Percentiles rank a stretch among this genome's conserved stretches.
Evolutionary conservation across 2,888 invertebrate genomes (phyloP).

Genomic region (Drosophila picticornis): DNA sequence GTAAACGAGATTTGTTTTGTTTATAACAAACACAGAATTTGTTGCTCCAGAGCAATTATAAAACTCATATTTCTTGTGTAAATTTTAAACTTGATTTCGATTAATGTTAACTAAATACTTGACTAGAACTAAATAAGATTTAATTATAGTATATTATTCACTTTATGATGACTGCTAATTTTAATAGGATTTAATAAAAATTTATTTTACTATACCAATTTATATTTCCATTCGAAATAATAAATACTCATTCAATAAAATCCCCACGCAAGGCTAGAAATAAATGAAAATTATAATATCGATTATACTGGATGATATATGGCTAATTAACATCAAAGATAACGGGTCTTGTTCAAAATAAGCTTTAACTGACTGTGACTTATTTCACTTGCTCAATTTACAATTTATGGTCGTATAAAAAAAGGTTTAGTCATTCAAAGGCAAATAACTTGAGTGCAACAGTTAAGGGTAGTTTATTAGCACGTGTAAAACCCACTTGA

Average conservation of each 20-base stretch:
- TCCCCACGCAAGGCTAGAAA: background rate
- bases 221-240: no score
- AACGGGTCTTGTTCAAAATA: background rate
- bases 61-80: no score
- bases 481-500: slow-evolving; percentile 56
- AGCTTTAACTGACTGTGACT: slow-evolving; percentile 18
- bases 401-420: slow-evolving; percentile 2
- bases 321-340: background rate
- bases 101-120: background rate
- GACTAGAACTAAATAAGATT: background rate
- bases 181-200: background rate
- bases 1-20: slow-evolving; percentile 14
- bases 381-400: background rate
- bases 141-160: background rate
- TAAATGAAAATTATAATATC: background rate
- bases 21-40: background rate
- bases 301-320: background rate
- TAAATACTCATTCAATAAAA: background rate
- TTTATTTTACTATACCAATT: background rate
- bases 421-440: background rate
- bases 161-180: background rate
- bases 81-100: no score
- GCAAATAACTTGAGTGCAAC: slow-evolving; percentile 8
- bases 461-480: slow-evolving; percentile 43
- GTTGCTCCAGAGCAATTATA: no score